phyloP scores from a whole-genome alignment of 2,797 vertebrate genomes.

The Heliangelus exortis region DNA sequence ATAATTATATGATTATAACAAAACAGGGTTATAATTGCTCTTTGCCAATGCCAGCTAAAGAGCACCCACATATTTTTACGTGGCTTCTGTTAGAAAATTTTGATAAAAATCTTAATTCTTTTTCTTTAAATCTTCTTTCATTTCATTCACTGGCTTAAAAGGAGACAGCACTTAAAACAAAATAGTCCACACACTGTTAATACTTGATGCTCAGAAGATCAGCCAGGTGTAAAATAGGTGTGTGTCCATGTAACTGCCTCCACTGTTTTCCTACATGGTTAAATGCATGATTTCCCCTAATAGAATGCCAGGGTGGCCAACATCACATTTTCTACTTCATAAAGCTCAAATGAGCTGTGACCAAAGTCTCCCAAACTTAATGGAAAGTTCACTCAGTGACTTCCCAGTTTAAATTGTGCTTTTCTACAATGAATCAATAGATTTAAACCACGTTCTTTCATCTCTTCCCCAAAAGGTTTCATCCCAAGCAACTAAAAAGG shows the following conservation, averaged over 20 bases:
- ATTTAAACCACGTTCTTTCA: slow-evolving; percentile 69
- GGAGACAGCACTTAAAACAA: slow-evolving; percentile 74
- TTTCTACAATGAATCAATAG: slow-evolving; percentile 76
- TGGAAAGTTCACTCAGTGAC: slow-evolving; percentile 78
- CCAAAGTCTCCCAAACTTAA: slow-evolving; percentile 78
- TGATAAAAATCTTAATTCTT: slow-evolving; percentile 8
- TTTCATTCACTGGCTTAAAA: slow-evolving; percentile 47
- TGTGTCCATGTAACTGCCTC: slow-evolving; percentile 75
- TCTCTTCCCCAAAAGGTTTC: slow-evolving; percentile 64
- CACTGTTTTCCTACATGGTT: slow-evolving; percentile 76
- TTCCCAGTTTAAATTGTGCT: slow-evolving; percentile 75
- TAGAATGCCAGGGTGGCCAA: slow-evolving; percentile 76
- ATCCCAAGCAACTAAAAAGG: slow-evolving; percentile 29
- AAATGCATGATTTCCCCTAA: slow-evolving; percentile 80
- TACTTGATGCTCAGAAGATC: slow-evolving; percentile 63
- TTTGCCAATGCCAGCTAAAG: neutral
- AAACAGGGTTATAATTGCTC: neutral
- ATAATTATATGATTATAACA: neutral
- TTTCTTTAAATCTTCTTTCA: slow-evolving; percentile 27
- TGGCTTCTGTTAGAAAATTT: slow-evolving; percentile 34
- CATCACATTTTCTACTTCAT: slow-evolving; percentile 82
- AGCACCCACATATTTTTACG: neutral
- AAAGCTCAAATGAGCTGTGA: slow-evolving; percentile 82
- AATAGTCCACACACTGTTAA: slow-evolving; percentile 55
- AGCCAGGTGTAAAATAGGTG: slow-evolving; percentile 77